phyloP scores from a whole-genome alignment of 2,888 invertebrate species.

The Pomacea canaliculata region DNA sequence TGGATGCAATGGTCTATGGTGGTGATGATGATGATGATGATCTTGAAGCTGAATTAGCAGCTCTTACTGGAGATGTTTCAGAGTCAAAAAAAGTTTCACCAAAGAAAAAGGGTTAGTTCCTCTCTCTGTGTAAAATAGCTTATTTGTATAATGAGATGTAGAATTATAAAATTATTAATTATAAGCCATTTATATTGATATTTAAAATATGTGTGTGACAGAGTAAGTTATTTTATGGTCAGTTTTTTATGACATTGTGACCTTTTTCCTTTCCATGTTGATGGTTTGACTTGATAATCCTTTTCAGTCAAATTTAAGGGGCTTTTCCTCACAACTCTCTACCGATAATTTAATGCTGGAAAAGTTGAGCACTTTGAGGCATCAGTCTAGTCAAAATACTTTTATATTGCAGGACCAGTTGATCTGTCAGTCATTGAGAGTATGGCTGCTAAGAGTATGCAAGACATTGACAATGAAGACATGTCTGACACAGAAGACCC shows the following conservation, averaged over 20 bases:
- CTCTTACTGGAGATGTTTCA: constrained; percentile 72
- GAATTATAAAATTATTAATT: no score
- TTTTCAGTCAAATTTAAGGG: no score
- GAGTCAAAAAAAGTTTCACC: constrained; percentile 41
- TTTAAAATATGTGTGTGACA: no score
- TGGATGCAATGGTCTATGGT: constrained; percentile 32
- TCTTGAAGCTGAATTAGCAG: constrained; percentile 88
- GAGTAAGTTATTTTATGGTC: no score
- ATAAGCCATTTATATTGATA: no score
- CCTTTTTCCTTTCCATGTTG: no score
- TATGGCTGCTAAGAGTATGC: constrained; percentile 80
- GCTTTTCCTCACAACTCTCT: no score
- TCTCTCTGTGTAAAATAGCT: not conserved
- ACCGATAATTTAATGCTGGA: no score
- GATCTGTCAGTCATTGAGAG: constrained; percentile 50
- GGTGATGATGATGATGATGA: constrained; percentile 80
- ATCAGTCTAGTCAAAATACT: not conserved
- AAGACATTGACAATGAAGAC: constrained; percentile 82
- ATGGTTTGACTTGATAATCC: no score
- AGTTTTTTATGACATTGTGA: no score
- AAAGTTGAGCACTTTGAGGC: no score
- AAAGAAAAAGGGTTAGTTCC: constrained; percentile 37
- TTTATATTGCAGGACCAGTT: constrained; percentile 36
- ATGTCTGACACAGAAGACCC: constrained; percentile 80
- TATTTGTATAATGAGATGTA: not conserved